Evolutionary conservation across 2,797 vertebrate genomes (phyloP).

Genomic region (Tenualosa thibaudeaui): DNA sequence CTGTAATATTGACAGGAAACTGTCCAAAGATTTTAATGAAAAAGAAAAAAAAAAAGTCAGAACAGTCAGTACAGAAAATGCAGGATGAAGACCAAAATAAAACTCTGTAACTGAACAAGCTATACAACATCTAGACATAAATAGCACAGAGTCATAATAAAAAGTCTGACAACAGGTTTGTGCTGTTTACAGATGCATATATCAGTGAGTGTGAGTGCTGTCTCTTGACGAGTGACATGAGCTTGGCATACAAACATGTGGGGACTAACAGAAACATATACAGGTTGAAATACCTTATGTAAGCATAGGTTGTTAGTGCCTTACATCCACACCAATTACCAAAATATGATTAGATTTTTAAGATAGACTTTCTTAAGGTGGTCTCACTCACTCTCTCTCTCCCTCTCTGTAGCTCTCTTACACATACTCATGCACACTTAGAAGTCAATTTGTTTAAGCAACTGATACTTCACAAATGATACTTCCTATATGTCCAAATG

Average conservation of each 20-base stretch:
- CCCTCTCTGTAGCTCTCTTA: background rate
- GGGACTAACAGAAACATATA: background rate
- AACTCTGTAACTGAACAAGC: background rate
- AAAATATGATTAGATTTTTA: background rate
- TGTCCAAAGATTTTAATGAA: slow-evolving; percentile 8
- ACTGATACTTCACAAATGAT: background rate
- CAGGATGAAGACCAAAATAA: background rate
- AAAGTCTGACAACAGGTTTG: background rate
- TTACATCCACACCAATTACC: background rate
- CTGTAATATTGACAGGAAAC: background rate
- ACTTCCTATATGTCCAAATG: too few species aligned
- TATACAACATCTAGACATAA: background rate
- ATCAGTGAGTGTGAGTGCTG: background rate
- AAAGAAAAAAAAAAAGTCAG: background rate
- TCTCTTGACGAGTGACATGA: background rate
- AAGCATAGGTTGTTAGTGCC: background rate
- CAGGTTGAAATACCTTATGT: background rate
- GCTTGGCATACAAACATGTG: background rate
- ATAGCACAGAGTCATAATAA: background rate
- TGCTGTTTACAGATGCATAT: background rate
- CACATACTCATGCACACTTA: background rate
- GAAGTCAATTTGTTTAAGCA: background rate
- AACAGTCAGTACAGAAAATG: background rate
- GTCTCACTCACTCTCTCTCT: background rate
- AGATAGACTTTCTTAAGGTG: background rate